Conservation (phyloP, 2,113 vertebrate species). For the Microtus montanus region DNA sequence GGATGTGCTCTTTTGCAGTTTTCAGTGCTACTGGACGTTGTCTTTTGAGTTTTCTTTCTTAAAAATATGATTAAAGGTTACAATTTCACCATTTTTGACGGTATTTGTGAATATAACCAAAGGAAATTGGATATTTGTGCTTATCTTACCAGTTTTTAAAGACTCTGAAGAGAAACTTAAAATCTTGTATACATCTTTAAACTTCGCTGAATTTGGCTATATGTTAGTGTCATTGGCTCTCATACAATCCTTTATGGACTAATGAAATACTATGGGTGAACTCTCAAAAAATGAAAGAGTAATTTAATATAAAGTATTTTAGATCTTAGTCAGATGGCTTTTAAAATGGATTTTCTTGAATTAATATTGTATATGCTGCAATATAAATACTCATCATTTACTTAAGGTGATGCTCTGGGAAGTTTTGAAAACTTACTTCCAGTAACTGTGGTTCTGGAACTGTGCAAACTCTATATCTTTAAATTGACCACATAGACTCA, state of each 20-base stretch:
- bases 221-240: neutral
- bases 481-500: neutral
- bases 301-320: neutral
- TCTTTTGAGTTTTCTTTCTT: neutral
- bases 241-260: neutral
- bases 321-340: neutral
- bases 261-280: neutral
- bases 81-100: conserved; percentile 17
- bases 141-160: neutral
- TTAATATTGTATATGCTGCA: neutral
- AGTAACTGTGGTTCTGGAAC: neutral
- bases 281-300: neutral
- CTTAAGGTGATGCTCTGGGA: neutral
- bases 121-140: neutral
- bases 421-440: neutral
- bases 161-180: conserved; percentile 7
- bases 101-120: neutral
- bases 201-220: neutral
- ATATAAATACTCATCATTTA: neutral
- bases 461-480: neutral
- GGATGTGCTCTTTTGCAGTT: neutral
- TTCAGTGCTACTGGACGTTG: neutral
- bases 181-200: conserved; percentile 31
- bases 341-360: neutral
- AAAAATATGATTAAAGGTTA: neutral